Conservation (phyloP, 2,113 vertebrate species). For the Sapajus apella region DNA sequence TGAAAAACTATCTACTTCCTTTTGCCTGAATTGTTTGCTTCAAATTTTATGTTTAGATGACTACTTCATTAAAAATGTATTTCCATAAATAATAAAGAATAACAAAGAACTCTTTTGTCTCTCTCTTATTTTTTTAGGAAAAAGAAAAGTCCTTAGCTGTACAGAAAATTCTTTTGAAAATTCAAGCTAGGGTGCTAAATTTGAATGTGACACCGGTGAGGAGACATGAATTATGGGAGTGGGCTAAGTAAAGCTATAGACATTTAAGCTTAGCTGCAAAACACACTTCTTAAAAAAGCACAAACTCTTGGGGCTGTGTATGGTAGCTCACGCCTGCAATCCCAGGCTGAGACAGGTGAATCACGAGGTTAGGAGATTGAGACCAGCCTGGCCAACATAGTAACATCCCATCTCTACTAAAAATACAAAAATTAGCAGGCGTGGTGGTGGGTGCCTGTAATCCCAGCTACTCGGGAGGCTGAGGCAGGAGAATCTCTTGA, state of each 20-base stretch:
- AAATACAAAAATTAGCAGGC: no score
- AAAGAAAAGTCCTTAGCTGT: background rate
- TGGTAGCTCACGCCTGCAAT: no score
- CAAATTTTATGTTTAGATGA: background rate
- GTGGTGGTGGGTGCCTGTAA: no score
- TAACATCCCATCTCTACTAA: no score
- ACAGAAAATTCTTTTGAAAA: background rate
- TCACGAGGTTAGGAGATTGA: no score
- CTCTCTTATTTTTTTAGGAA: background rate
- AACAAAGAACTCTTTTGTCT: background rate
- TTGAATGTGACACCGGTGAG: background rate
- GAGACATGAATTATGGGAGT: background rate
- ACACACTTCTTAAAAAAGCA: background rate
- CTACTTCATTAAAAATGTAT: background rate
- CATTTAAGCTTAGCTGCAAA: background rate
- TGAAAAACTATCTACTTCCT: background rate
- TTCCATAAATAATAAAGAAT: background rate
- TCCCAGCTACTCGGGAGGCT: no score
- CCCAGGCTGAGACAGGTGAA: no score
- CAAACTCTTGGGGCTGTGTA: background rate
- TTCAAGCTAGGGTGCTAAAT: background rate
- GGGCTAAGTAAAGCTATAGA: background rate
- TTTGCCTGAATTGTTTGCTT: background rate
- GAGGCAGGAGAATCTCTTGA: no score
- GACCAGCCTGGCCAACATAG: no score